Base-by-base conservation (phyloP, 2,888 invertebrate species). In the Timema cristinae region DNA sequence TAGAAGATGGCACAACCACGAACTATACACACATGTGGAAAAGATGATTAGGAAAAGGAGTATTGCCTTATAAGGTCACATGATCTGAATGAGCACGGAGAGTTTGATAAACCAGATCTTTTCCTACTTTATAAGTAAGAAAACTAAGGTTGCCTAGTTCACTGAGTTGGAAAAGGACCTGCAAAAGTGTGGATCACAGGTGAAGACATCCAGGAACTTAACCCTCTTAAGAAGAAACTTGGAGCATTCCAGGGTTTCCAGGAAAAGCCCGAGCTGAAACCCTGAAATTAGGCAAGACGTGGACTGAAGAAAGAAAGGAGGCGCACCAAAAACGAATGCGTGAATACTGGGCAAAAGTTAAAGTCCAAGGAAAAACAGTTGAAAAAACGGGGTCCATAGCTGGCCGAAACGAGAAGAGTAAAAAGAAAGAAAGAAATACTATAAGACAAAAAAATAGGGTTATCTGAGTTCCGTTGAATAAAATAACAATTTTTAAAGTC, bases 161-260 rank as follows among this genome's bases (percentile, higher is more conserved):
- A 67, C 67, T 47, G 48, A 67, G 67, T 16, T 52, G 52, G 52
- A 52, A 52, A 52, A 52, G 11, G 67, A 67, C n/a, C n/a, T 48
- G 9, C 67, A 67, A 67, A 47, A 67, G 67, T 47, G 67, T 16
- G 48, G 67, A 67, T 67, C 11, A 67, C 67, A 48, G 32, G 47
- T 15, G 67, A 67, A n/a, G 48, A 67, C 47, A 67, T 67, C 32
- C 67, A 67, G 49, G 47, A 16, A 48, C 67, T 9, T 67, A n/a
- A 32, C 13, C 67, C 48, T 10, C 32, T 67, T 11, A 67, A 67
- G 67, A 67, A 47, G 48, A 67, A 67, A 48, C 32, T 48, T 47
- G n/a, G n/a, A n/a, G n/a, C n/a, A n/a, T n/a, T n/a, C n/a, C n/a
- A n/a, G n/a, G n/a, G n/a, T n/a, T n/a, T n/a, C n/a, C n/a, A n/a